Percentiles rank a stretch among this genome's conserved stretches.
phyloP scores from a whole-genome alignment of 2,113 vertebrate species.

The Craseonycteris thonglongyai region DNA sequence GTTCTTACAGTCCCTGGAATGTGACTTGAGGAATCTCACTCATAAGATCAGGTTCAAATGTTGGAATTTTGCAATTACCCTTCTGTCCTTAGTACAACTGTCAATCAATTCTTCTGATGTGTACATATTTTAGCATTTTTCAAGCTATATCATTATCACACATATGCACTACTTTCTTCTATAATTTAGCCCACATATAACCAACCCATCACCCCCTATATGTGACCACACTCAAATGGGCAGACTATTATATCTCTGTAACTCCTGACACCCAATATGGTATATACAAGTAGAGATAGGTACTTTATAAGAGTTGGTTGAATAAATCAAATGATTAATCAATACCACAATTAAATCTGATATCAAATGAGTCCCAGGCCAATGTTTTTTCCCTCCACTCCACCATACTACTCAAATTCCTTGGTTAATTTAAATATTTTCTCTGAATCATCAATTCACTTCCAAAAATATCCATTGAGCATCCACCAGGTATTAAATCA shows the following conservation, averaged over 20 bases:
- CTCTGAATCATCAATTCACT: neutral
- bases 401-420: neutral
- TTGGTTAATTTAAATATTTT: constrained; percentile 6
- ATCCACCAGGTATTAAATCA: neutral
- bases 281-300: neutral
- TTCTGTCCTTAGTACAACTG: neutral
- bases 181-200: neutral
- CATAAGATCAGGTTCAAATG: neutral
- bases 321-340: constrained; percentile 26
- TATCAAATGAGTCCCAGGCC: neutral
- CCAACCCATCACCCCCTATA: neutral
- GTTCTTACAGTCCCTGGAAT: neutral
- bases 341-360: constrained; percentile 20
- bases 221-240: neutral
- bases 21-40: neutral
- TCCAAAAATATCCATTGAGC: neutral
- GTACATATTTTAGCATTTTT: neutral
- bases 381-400: neutral
- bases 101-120: neutral
- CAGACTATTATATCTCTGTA: neutral
- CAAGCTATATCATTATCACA: neutral
- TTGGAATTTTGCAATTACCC: neutral
- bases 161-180: neutral
- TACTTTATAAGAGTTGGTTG: neutral
- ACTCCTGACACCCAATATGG: neutral